Evolutionary conservation across 2,113 vertebrate genomes (phyloP), one percentile per base, ranked within the genome.

Genomic region (Xiphorhynchus elegans): DNA sequence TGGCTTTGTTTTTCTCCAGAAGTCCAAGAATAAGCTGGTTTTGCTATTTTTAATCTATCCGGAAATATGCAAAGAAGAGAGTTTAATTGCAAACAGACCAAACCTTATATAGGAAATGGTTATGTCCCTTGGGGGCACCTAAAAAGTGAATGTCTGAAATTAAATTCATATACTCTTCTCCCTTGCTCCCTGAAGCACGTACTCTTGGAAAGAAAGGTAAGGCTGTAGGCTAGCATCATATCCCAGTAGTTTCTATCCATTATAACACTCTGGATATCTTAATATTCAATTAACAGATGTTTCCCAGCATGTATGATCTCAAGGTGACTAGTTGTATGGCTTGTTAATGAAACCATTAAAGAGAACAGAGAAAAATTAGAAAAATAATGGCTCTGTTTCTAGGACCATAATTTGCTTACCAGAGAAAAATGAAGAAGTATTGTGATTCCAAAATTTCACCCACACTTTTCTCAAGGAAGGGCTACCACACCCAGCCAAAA

Each of bases 21-120:
- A 97, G 94, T 94, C 95, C 94, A 96, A 98, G 95, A 98, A 97
- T 98, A 97, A 97, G 91, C 91, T 97, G 96, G 98, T 96, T 97
- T 97, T 91, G 68, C 98, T 98, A 98, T 98, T 98, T 98, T 98
- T 98, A 98, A 98, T 98, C 97, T 97, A 20, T 93, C 98, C 70
- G 85, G 97, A 98, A 98, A 97, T 98, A 98, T 97, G 97, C 97
- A 97, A 96, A 98, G 96, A 97, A 93, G 95, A 97, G 84, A 96
- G 59, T 91, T 97, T 98, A 98, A 98, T 97, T 98, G 95, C 98
- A 97, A 98, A 98, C 98, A 98, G 98, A 98, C 94, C 93, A 93
- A 96, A 97, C 97, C 97, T 97, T 98, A 97, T 97, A 96, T 98
- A 98, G 97, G 96, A 98, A 98, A 97, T 96, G 96, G 92, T 92